Evolutionary conservation across 2,797 vertebrate genomes (phyloP).

Genomic region (Spea hammondii): DNA sequence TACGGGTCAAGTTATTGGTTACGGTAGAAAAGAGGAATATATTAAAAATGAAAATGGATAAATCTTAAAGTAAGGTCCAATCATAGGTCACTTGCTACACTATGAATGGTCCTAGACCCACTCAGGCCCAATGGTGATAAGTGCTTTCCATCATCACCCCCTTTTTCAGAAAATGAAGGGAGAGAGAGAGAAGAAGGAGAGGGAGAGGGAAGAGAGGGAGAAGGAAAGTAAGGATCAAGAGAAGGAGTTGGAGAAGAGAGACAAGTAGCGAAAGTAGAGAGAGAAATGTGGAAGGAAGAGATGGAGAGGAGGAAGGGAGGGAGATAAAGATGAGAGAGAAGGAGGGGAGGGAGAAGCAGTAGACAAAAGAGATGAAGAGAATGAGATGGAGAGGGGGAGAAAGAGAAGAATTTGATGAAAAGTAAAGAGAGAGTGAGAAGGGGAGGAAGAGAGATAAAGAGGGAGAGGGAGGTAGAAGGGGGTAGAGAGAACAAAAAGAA

Average conservation of each 20-base stretch:
- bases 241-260: background rate
- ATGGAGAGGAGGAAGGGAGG: slow-evolving; percentile 19
- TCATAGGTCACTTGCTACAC: too few species aligned
- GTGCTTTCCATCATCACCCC: too few species aligned
- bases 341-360: too few species aligned
- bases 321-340: background rate
- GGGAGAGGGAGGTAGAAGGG: background rate
- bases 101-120: too few species aligned
- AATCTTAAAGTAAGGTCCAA: too few species aligned
- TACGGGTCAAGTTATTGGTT: too few species aligned
- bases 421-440: background rate
- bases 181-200: background rate
- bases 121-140: too few species aligned
- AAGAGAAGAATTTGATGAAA: background rate
- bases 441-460: background rate
- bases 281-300: too few species aligned
- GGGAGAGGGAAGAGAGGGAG: background rate
- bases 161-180: too few species aligned
- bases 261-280: background rate
- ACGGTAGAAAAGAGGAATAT: too few species aligned
- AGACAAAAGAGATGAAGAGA: background rate
- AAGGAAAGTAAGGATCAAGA: background rate
- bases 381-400: background rate
- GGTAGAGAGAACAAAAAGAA: background rate
- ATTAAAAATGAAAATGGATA: too few species aligned